phyloP scores from a whole-genome alignment of 2,113 vertebrate species.

The Salvelinus fontinalis region DNA sequence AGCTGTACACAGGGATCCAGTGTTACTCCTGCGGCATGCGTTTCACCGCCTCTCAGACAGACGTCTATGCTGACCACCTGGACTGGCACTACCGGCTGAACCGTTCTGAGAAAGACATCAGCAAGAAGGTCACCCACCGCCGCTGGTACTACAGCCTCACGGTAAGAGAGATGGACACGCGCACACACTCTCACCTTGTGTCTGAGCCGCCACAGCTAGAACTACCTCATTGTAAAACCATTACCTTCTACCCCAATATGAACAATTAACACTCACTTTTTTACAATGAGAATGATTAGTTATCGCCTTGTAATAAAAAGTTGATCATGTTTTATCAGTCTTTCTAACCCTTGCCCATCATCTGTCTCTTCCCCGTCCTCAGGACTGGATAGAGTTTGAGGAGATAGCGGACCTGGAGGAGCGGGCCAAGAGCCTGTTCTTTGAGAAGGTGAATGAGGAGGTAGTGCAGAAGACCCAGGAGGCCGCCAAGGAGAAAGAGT shows the following conservation, averaged over 20 bases:
- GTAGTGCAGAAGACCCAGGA: slow-evolving; percentile 96
- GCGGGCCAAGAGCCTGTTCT: slow-evolving; percentile 95
- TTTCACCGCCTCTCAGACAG: slow-evolving; percentile 93
- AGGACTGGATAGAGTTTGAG: slow-evolving; percentile 99
- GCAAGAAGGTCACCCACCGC: slow-evolving; percentile 93
- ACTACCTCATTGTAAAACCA: background rate
- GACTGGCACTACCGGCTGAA: slow-evolving; percentile 99
- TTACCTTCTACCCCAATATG: background rate
- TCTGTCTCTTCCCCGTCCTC: slow-evolving; percentile 33
- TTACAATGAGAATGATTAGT: no score
- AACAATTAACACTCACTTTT: background rate
- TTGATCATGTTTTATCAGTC: background rate
- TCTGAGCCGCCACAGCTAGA: background rate
- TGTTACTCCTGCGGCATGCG: slow-evolving; percentile 98
- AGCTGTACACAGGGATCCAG: slow-evolving; percentile 96
- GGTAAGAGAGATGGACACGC: slow-evolving; percentile 71
- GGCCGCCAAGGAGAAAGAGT: slow-evolving; percentile 93
- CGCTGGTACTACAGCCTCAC: slow-evolving; percentile 96
- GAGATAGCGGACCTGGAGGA: slow-evolving; percentile 98
- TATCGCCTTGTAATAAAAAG: background rate
- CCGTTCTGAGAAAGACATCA: slow-evolving; percentile 91
- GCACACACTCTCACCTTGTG: background rate
- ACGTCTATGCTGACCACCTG: slow-evolving; percentile 96
- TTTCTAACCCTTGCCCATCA: background rate
- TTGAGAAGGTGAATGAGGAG: slow-evolving; percentile 96